phyloP scores from a whole-genome alignment of 2,888 invertebrate species.

The Plagodis dolabraria region DNA sequence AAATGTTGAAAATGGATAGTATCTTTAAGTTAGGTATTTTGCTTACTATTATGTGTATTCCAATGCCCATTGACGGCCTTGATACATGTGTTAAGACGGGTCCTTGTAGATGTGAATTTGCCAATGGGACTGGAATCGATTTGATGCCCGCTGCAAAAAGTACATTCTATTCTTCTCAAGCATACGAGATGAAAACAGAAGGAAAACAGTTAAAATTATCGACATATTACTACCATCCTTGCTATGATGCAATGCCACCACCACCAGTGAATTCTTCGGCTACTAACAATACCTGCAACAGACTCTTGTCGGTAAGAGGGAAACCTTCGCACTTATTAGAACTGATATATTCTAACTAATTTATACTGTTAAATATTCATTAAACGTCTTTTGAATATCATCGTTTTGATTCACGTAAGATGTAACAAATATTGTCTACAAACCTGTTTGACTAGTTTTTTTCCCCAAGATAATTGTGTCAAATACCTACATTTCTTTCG shows the following conservation, averaged over 20 bases:
- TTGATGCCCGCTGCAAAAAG: constrained; percentile 58
- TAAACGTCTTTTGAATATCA: too few species aligned
- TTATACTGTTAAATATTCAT: too few species aligned
- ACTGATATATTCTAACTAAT: too few species aligned
- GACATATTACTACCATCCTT: constrained; percentile 75
- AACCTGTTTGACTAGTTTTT: too few species aligned
- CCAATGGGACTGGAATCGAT: constrained; percentile 80
- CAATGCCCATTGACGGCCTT: constrained; percentile 42
- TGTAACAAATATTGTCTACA: too few species aligned
- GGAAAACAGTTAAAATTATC: constrained; percentile 52
- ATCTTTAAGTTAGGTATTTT: constrained; percentile 40
- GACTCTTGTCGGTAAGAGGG: constrained; percentile 61
- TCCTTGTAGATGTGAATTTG: constrained; percentile 72
- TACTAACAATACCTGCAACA: constrained; percentile 32
- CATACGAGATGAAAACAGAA: constrained; percentile 45
- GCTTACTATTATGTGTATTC: constrained; percentile 42
- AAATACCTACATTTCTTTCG: too few species aligned
- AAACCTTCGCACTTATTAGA: constrained; percentile 20
- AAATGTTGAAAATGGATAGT: constrained; percentile 43
- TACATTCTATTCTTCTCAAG: constrained; percentile 58
- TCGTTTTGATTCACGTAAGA: too few species aligned
- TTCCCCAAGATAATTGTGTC: too few species aligned
- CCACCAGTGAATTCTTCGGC: constrained; percentile 51
- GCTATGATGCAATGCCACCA: constrained; percentile 51
- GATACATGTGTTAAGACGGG: constrained; percentile 66